Evolutionary conservation across 2,888 invertebrate genomes (phyloP), one percentile per base, ranked within the genome.

Genomic region (Carabus problematicus): DNA sequence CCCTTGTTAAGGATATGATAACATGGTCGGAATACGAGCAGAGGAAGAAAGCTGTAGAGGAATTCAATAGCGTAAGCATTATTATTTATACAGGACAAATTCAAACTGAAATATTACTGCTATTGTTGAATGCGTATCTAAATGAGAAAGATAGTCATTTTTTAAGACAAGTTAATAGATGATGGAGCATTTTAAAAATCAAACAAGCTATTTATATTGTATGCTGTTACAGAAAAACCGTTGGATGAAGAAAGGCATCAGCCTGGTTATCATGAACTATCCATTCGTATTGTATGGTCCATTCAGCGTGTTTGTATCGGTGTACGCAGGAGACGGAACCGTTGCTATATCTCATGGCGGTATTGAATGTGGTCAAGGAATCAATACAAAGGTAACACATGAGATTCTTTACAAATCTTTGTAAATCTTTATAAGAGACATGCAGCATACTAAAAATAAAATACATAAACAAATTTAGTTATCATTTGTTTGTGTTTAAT

Each of bases 301-400:
- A 62, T 88, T 81, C 71, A 83, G 87, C 60, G 86, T 88, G 0
- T 82, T 87, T 18, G 83, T 93, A 12, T 84, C 89, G 0, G 86
- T 94, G 68, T 92, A 88, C 76, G 89, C 88, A 18, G 85, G 86
- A 1, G 91, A 92, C 77, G 92, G 89, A 0, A 87, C 88, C 0
- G 90, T 95, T 0, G 84, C 88, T 0, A 82, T 94, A 7, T 82
- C 86, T 1, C 92, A 92, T 74, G 90, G 90, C 9, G 92, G 91
- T 1, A 83, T 90, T 40, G 92, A 92, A 83, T 87, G 90, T 76
- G 95, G 95, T 0, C 95, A 95, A 82, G 94, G 94, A 8, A 85
- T 92, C 55, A 91, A 93, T 73, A 93, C 93, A 0, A 93, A 93
- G 84, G 87, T 84, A 74, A 40, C 29, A 29, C 6, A 29, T 29